A percentile compares a stretch with the other conserved stretches of the same genome.
Conservation (phyloP, 2,888 invertebrate species). For the Ditylenchus weischeri region DNA sequence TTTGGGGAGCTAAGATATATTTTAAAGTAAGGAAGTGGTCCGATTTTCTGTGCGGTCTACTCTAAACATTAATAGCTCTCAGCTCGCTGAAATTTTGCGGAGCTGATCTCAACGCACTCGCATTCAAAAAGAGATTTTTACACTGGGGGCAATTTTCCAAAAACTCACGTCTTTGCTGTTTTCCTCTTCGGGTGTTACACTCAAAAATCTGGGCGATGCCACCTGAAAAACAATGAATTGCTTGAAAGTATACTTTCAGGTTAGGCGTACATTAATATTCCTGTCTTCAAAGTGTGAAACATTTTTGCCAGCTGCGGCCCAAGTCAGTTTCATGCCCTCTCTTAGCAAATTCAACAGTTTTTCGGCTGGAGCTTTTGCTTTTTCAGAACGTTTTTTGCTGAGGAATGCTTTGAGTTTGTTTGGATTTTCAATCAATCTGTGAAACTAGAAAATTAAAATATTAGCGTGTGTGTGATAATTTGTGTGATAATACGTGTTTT, state of each 20-base stretch:
- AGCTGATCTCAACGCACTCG: too few relatives aligned
- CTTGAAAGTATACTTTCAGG: neutral
- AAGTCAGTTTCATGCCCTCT: constrained; percentile 23
- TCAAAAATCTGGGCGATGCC: constrained; percentile 40
- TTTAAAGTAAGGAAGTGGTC: too few relatives aligned
- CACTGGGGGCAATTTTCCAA: too few relatives aligned
- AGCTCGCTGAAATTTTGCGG: too few relatives aligned
- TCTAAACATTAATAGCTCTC: too few relatives aligned
- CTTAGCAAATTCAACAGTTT: constrained; percentile 17
- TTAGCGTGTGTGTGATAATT: too few relatives aligned
- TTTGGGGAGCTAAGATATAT: too few relatives aligned
- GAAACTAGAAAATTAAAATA: constrained; percentile 17
- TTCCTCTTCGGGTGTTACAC: constrained; percentile 44
- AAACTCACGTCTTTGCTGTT: neutral
- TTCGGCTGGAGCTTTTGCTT: neutral
- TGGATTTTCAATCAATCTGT: constrained; percentile 16
- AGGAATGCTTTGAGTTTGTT: constrained; percentile 3
- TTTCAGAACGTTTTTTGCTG: too few relatives aligned
- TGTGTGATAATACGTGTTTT: too few relatives aligned
- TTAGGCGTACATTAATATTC: constrained; percentile 17
- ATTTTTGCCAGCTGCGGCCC: constrained; percentile 24
- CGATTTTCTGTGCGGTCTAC: too few relatives aligned
- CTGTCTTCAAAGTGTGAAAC: constrained; percentile 24
- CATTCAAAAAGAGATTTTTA: too few relatives aligned
- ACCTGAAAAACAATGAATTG: neutral